Percentiles rank a stretch among this genome's conserved stretches.
Conservation (phyloP, 2,888 invertebrate species). For the Luperina nickerlii region DNA sequence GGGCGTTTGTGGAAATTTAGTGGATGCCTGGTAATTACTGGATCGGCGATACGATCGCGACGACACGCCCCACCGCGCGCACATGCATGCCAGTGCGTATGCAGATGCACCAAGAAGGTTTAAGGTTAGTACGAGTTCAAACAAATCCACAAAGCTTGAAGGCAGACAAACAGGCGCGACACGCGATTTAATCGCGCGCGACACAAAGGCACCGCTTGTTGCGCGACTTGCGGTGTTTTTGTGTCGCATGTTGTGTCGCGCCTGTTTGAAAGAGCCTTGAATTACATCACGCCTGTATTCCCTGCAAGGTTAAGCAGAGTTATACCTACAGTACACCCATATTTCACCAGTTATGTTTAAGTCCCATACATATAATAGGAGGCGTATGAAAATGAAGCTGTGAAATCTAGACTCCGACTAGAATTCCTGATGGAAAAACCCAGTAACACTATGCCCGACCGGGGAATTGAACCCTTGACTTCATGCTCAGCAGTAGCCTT, state of each 20-base stretch:
- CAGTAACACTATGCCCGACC: too few species aligned
- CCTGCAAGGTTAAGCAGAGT: not conserved
- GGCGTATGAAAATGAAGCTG: too few species aligned
- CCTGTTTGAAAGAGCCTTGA: too few species aligned
- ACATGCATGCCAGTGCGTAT: conserved; percentile 67
- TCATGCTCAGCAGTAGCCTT: not conserved
- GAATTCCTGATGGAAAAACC: too few species aligned
- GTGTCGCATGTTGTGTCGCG: too few species aligned
- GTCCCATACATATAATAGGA: not conserved
- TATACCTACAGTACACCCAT: too few species aligned
- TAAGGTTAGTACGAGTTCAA: conserved; percentile 1
- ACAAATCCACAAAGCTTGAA: not conserved
- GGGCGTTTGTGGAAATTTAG: conserved; percentile 86
- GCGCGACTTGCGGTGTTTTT: too few species aligned
- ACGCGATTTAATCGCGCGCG: too few species aligned
- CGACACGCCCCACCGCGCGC: conserved; percentile 79
- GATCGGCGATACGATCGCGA: conserved; percentile 79
- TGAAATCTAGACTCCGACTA: too few species aligned
- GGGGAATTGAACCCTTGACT: not conserved
- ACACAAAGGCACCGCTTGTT: too few species aligned
- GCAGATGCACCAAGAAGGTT: conserved; percentile 34
- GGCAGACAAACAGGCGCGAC: too few species aligned
- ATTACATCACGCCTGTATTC: not conserved
- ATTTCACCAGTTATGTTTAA: not conserved
- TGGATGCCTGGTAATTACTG: conserved; percentile 86